Base-by-base conservation (phyloP, 1,140 invertebrate species). In the Drosophila prosaltans region DNA sequence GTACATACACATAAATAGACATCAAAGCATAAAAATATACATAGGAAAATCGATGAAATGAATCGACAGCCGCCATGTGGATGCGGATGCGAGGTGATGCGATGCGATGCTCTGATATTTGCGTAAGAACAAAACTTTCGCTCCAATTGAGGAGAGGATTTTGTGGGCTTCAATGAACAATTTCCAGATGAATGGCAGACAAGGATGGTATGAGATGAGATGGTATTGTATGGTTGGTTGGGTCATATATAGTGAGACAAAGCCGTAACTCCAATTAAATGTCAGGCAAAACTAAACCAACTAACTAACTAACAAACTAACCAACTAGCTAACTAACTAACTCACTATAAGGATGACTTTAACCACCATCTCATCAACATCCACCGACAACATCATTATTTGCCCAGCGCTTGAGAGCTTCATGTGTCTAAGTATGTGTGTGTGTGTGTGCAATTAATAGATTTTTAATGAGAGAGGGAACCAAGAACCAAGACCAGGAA, bases 401-500 rank as follows among this genome's bases (percentile, higher is more conserved):
- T 77, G 60, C 39, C 45, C 61, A 73, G 83, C 82, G 66, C 80
- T 76, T 39, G 61, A 72, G 69, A 51, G 45, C n/a, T 36, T 7
- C 32, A 36, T 36, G 32, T 36, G 32, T 36, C 32, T 36, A 36
- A 4, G 32, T 36, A 6, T 65, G 58, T 16, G 16, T 41, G 57
- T 45, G 69, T 88, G 82, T 86, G 83, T 86, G 82, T 77, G 81
- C 80, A 88, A 88, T 88, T 88, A 88, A 88, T 88, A 88, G 83
- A 88, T 80, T 89, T 88, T 77, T 83, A 89, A 88, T 88, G 84
- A 83, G 75, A 86, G 70, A 70, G 30, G 62, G 55, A 57, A 63
- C 54, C 68, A 28, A 16, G 45, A 26, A 51, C 2, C 45, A 51
- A 11, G 45, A 51, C 3, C 45, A 26, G 45, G 21, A 51, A 26